A percentile compares a stretch with the other conserved stretches of the same genome.
Conservation (phyloP, 2,113 vertebrate species). For the Pao palembangensis region DNA sequence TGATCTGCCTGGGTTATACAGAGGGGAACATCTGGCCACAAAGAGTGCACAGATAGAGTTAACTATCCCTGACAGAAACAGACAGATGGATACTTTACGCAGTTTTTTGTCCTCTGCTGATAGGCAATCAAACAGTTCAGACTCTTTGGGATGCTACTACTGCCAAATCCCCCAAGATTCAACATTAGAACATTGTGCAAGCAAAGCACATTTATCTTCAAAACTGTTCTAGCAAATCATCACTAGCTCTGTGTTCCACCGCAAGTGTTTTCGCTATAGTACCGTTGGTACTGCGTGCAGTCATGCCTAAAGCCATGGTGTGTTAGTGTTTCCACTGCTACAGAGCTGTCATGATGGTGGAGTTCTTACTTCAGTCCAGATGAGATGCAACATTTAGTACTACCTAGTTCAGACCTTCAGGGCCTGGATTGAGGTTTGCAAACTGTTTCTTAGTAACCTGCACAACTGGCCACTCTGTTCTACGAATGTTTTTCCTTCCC, state of each 20-base stretch:
- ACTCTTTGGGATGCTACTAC: not conserved
- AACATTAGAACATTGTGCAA: conserved; percentile 4
- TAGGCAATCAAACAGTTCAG: not conserved
- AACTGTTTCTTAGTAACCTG: conserved; percentile 33
- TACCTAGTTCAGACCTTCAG: conserved; percentile 5
- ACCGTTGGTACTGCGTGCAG: not conserved
- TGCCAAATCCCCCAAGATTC: conserved; percentile 7
- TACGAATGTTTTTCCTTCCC: not conserved
- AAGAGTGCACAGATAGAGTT: conserved; percentile 48
- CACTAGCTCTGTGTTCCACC: not conserved
- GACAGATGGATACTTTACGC: not conserved
- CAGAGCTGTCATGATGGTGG: not conserved
- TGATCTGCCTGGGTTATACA: conserved; percentile 40
- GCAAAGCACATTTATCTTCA: not conserved
- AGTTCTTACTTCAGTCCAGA: not conserved
- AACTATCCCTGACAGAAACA: conserved; percentile 38
- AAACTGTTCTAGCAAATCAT: conserved; percentile 5
- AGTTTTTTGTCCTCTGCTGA: not conserved
- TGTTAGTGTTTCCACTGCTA: not conserved
- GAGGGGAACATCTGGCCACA: conserved; percentile 64
- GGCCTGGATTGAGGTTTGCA: conserved; percentile 23
- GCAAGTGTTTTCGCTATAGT: too few relatives aligned
- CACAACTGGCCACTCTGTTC: conserved; percentile 36
- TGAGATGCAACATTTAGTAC: not conserved
- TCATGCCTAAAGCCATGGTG: not conserved